These are phyloP conservation scores for Noctua pronuba DNA, from an alignment of 2,888 invertebrate genomes.

Conservation along the genomic window DNA sequence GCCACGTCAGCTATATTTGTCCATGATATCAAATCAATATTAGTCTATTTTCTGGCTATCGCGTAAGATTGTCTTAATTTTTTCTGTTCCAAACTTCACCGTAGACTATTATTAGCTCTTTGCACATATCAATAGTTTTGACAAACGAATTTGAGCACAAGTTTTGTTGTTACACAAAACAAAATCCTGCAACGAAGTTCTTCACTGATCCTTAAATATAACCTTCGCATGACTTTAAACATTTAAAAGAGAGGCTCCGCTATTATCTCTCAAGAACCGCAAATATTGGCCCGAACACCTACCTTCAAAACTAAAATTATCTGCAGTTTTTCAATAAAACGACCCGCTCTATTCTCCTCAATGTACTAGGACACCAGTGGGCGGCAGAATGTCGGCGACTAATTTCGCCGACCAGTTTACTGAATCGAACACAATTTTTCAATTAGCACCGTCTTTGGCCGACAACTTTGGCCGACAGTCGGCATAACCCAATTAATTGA, in stretches of 20 bases:
- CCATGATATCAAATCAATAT: not conserved
- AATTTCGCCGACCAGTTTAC: slow-evolving; percentile 65
- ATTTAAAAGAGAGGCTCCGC: not conserved
- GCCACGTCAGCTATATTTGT: too few relatives aligned
- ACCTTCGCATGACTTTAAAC: not conserved
- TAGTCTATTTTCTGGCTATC: not conserved
- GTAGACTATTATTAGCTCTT: not conserved
- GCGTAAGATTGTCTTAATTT: not conserved
- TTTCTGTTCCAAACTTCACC: not conserved
- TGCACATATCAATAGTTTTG: not conserved
- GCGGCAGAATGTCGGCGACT: slow-evolving; percentile 62
- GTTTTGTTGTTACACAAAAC: too few relatives aligned
- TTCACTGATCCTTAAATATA: not conserved
- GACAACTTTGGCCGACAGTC: slow-evolving; percentile 47
- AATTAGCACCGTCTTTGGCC: slow-evolving; percentile 71
- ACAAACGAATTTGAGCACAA: too few relatives aligned
- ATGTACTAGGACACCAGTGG: slow-evolving; percentile 58
- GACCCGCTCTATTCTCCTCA: slow-evolving; percentile 2
- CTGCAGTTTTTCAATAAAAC: slow-evolving; percentile 52
- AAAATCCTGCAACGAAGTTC: not conserved
- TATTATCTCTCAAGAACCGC: not conserved
- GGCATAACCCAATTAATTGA: slow-evolving; percentile 59
- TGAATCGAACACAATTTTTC: slow-evolving; percentile 82
- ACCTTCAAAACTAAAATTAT: slow-evolving; percentile 20
- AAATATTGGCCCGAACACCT: not conserved